Conservation (phyloP, 2,113 vertebrate species). For the Hipposideros armiger region DNA sequence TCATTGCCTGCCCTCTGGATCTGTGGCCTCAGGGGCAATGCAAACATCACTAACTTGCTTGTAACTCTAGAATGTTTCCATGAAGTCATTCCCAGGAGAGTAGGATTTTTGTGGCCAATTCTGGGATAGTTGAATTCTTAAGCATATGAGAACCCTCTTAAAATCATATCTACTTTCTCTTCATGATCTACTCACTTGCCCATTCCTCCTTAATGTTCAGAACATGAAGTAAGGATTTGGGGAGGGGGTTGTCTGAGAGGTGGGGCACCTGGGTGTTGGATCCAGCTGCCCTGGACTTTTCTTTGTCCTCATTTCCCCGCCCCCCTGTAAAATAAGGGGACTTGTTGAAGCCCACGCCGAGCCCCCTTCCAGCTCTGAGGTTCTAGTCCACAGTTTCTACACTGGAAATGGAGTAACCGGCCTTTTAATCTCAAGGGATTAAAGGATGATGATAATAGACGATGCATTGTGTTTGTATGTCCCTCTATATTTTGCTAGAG, state of each 20-base stretch:
- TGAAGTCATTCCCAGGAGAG: neutral
- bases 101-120: neutral
- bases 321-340: neutral
- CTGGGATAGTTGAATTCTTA: neutral
- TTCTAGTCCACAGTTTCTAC: neutral
- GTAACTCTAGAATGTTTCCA: neutral
- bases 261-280: accelerated
- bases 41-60: neutral
- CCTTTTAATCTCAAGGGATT: neutral
- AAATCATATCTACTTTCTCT: neutral
- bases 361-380: neutral
- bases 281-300: neutral
- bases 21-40: neutral
- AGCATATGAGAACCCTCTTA: neutral
- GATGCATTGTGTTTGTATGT: accelerated
- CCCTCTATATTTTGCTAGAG: neutral
- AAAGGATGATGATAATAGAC: neutral
- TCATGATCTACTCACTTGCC: neutral
- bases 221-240: neutral
- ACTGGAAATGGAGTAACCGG: neutral
- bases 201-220: neutral
- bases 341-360: neutral
- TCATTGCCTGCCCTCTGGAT: neutral
- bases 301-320: neutral
- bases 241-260: neutral